Evolutionary conservation across 2,113 vertebrate species (phyloP).

Genomic region (Vulpes lagopus): DNA sequence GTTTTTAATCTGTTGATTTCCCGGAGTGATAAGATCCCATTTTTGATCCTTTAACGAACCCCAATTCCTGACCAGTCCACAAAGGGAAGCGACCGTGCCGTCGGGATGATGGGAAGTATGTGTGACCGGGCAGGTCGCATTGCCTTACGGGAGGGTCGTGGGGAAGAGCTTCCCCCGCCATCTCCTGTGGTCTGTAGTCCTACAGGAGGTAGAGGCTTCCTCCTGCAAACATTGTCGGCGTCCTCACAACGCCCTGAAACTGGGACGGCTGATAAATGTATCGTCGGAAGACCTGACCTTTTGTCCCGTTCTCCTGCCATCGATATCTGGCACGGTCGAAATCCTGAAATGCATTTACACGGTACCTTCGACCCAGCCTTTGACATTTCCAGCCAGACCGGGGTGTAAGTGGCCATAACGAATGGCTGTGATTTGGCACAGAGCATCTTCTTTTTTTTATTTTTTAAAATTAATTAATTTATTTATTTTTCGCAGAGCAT

Average conservation of each 20-base stretch:
- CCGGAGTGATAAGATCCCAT: not conserved
- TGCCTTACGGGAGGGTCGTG: not conserved
- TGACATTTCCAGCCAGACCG: not conserved
- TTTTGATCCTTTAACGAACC: not conserved
- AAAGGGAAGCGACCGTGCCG: not conserved
- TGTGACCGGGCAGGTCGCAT: accelerated
- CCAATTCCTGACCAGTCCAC: not conserved
- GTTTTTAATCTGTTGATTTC: not conserved
- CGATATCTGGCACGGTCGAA: too few species aligned
- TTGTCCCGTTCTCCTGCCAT: not conserved
- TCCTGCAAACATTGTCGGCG: not conserved
- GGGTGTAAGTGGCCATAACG: not conserved
- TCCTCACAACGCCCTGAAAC: not conserved
- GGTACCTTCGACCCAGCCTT: not conserved
- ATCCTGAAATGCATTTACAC: conserved; percentile 27
- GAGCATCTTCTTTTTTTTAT: not conserved
- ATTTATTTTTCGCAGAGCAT: too few species aligned
- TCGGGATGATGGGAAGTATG: not conserved
- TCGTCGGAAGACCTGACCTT: not conserved
- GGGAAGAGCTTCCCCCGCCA: not conserved
- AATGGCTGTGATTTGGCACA: not conserved
- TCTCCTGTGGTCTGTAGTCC: not conserved
- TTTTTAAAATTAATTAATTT: too few species aligned
- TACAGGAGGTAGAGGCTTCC: not conserved
- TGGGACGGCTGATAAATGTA: not conserved